Evolutionary conservation across 1,140 invertebrate genomes (phyloP), one percentile per base, ranked within the genome.

Genomic region (Lepidurus packardi): DNA sequence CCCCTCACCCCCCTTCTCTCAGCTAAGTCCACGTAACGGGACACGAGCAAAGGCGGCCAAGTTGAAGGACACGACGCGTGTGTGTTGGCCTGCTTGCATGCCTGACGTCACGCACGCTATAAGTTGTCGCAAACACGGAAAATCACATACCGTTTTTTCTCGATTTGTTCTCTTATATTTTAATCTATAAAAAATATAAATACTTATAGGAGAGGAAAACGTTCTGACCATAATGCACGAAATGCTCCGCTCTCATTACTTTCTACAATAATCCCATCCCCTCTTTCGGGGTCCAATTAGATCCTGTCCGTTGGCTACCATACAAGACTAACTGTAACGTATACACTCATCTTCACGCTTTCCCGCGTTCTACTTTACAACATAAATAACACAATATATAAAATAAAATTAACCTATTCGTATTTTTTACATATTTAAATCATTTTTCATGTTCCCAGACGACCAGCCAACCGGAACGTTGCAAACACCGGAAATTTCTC

Each of bases 11-110:
- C 53, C 53, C 53, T 65, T 65, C 21, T 21, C 16, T 21, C 53
- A 65, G 53, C 53, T 21, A 65, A 65, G 53, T 65, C n/a, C 53
- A 65, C 53, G 53, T 65, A 65, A 65, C 53, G 53, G 53, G 53
- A 65, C n/a, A 65, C 13, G 21, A 21, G 53, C 16, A 65, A 65
- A 65, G 53, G 53, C 53, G 53, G 53, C 53, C 53, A 65, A 65
- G 53, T 65, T 65, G 53, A 65, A 65, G 53, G 53, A 65, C 53
- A 65, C 21, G 53, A n/a, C 53, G 53, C 53, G 53, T 65, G 53
- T 21, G 21, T 65, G n/a, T 65, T 65, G 16, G 53, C 53, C 9
- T 65, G 53, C 53, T 21, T 65, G 53, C 53, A 13, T 21, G 53
- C 1, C 53, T 65, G 53, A 65, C 53, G 53, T 65, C 53, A 65